phyloP scores from a whole-genome alignment of 2,888 invertebrate genomes.

The Perithous albicinctus region DNA sequence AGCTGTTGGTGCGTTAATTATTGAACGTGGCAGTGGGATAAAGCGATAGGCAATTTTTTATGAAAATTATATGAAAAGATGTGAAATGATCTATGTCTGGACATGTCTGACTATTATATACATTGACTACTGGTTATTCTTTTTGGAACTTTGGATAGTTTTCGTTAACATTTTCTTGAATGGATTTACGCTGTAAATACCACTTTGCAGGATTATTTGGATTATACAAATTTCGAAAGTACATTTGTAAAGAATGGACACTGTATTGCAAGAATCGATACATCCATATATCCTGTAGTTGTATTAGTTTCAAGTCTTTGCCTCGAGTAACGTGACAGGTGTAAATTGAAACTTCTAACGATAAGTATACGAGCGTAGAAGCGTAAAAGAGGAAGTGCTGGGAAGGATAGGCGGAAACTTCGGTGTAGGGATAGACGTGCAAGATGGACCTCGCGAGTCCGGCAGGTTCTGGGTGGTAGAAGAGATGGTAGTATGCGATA shows the following conservation, averaged over 20 bases:
- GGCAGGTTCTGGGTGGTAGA: conserved; percentile 12
- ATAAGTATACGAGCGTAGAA: conserved; percentile 18
- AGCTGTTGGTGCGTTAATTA: too few species aligned
- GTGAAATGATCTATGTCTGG: too few species aligned
- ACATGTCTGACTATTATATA: too few species aligned
- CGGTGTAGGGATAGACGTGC: conserved; percentile 6
- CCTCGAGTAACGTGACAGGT: conserved; percentile 5
- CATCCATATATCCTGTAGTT: background rate
- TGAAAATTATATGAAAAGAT: too few species aligned
- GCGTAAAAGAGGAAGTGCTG: conserved; percentile 7
- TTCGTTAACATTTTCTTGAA: too few species aligned
- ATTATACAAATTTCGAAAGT: conserved; percentile 3
- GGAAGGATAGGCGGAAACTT: background rate
- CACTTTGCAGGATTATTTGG: background rate
- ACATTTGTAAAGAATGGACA: background rate
- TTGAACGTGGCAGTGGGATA: too few species aligned
- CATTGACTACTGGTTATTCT: too few species aligned
- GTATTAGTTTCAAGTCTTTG: conserved; percentile 2
- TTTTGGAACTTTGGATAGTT: too few species aligned
- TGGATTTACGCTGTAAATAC: too few species aligned
- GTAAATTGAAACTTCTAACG: conserved; percentile 49
- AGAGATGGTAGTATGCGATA: background rate
- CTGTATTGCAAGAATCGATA: background rate
- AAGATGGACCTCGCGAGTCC: conserved; percentile 41
- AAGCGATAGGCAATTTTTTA: too few species aligned